phyloP scores from a whole-genome alignment of 2,113 vertebrate species.

The Centropus bengalensis region DNA sequence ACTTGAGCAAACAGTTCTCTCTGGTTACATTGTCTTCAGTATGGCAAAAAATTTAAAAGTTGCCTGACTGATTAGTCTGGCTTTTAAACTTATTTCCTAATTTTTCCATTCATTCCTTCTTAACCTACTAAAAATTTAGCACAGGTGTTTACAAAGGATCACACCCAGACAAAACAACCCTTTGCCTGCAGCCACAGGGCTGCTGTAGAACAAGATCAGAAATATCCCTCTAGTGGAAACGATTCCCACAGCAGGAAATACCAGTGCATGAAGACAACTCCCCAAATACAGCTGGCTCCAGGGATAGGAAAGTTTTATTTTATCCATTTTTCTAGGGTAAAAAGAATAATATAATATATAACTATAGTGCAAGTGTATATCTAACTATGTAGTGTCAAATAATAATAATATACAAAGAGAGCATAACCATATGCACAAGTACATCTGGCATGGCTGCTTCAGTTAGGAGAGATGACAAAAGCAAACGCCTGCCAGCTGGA shows the following conservation, averaged over 20 bases:
- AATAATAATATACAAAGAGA: too few relatives aligned
- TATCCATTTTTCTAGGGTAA: background rate
- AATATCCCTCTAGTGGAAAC: slow-evolving; percentile 2
- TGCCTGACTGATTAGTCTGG: background rate
- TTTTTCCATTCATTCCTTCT: background rate
- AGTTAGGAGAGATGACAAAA: background rate
- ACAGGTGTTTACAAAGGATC: background rate
- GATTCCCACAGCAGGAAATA: background rate
- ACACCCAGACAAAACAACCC: background rate
- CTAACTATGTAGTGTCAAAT: too few relatives aligned
- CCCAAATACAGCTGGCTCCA: background rate
- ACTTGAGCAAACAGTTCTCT: background rate
- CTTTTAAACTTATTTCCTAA: background rate
- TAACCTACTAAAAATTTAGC: background rate
- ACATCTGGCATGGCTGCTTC: background rate
- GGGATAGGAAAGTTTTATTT: background rate
- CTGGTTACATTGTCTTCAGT: background rate
- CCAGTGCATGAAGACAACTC: background rate
- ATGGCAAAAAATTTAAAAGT: background rate
- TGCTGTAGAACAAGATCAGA: background rate
- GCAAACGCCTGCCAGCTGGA: background rate
- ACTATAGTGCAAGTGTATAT: too few relatives aligned
- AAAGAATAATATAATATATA: too few relatives aligned
- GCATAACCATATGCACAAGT: background rate
- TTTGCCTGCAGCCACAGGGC: background rate